These are phyloP conservation scores for Sternotherus odoratus DNA, from an alignment of 2,797 vertebrate species.

Conservation along the genomic window DNA sequence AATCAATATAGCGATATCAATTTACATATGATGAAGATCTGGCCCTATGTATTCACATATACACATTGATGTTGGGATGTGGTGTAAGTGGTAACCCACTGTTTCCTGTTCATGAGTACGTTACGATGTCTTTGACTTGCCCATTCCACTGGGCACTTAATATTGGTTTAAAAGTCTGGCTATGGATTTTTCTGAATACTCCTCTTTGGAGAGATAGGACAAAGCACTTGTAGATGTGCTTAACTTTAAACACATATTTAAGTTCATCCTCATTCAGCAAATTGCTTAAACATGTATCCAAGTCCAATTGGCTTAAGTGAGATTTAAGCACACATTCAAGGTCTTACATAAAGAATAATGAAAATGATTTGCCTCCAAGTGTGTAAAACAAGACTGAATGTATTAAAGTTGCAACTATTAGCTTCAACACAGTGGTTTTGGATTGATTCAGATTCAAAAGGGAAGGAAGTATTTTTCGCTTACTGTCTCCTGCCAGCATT, in stretches of 20 bases:
- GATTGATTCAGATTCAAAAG: background rate
- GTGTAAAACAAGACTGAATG: background rate
- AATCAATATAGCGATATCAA: background rate
- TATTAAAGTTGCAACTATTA: background rate
- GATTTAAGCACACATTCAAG: rapidly evolving
- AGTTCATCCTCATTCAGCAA: background rate
- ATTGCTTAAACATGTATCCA: background rate
- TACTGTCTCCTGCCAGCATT: background rate
- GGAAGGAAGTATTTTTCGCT: background rate
- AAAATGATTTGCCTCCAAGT: background rate
- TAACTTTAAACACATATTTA: background rate
- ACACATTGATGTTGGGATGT: background rate
- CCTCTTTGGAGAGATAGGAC: background rate
- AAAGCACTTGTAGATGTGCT: background rate
- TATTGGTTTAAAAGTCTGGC: background rate
- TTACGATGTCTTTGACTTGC: background rate
- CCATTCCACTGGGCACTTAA: background rate
- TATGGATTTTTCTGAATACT: background rate
- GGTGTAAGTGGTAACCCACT: background rate
- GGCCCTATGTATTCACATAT: background rate
- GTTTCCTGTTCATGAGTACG: background rate
- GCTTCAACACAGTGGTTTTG: rapidly evolving
- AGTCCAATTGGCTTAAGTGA: background rate
- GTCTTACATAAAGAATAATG: background rate
- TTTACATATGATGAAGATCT: background rate